These are phyloP conservation scores for Aphidoletes aphidimyza DNA, from an alignment of 2,888 invertebrate genomes.

Conservation along the genomic window DNA sequence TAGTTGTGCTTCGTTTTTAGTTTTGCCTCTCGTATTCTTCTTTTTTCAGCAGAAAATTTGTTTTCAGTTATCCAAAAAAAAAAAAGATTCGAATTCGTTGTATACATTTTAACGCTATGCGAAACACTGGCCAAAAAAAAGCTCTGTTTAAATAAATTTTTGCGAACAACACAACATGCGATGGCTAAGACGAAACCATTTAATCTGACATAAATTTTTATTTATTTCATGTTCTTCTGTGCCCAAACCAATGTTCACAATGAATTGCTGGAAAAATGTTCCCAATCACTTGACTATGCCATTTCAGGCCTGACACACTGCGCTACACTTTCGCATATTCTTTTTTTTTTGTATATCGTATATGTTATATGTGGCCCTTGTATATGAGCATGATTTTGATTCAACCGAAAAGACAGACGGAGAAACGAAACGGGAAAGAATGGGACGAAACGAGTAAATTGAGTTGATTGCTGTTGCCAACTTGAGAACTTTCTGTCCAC, in stretches of 20 bases:
- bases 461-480: too few species aligned
- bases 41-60: not conserved
- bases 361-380: too few species aligned
- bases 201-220: slow-evolving; percentile 42
- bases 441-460: too few species aligned
- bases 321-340: not conserved
- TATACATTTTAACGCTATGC: not conserved
- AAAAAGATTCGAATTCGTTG: slow-evolving; percentile 7
- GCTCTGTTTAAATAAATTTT: not conserved
- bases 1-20: slow-evolving; percentile 5
- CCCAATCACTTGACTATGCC: slow-evolving; percentile 12
- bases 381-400: too few species aligned
- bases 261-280: slow-evolving; percentile 12
- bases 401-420: too few species aligned
- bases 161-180: not conserved
- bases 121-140: not conserved
- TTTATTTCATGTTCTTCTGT: slow-evolving; percentile 13
- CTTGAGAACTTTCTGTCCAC: too few species aligned
- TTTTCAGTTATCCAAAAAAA: slow-evolving; percentile 22
- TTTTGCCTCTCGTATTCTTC: not conserved
- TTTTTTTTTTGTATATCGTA: not conserved
- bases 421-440: too few species aligned
- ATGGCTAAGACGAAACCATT: slow-evolving; percentile 21
- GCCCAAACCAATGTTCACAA: not conserved
- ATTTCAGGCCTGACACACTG: not conserved